phyloP scores from a whole-genome alignment of 92 coral and sea anemone species.

The Micromussa lordhowensis region DNA sequence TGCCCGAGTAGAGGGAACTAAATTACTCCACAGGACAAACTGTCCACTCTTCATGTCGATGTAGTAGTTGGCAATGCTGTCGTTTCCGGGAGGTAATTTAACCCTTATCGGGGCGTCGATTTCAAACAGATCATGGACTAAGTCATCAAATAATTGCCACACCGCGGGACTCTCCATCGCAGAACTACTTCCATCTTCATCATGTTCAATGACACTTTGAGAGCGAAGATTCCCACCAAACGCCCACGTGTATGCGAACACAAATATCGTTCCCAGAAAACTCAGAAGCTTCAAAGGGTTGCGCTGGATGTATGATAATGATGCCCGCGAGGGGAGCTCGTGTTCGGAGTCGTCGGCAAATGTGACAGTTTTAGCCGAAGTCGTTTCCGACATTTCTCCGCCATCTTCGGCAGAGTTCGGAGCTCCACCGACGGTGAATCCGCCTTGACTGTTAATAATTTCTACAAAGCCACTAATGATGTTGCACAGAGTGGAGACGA shows the following conservation, averaged over 20 bases:
- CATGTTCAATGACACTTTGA: slow-evolving; percentile 55
- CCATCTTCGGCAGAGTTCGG: slow-evolving; percentile 33
- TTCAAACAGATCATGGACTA: slow-evolving; percentile 81
- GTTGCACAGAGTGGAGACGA: slow-evolving; percentile 77
- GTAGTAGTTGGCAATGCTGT: slow-evolving; percentile 85
- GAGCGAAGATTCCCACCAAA: slow-evolving; percentile 83
- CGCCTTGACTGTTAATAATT: slow-evolving; percentile 70
- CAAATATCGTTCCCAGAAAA: slow-evolving; percentile 81
- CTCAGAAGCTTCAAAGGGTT: slow-evolving; percentile 67
- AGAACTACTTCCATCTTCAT: slow-evolving; percentile 50
- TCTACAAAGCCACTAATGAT: slow-evolving; percentile 85
- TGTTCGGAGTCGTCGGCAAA: slow-evolving; percentile 72
- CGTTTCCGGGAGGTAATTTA: slow-evolving; percentile 75
- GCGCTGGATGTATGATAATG: slow-evolving; percentile 69
- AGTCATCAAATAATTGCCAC: slow-evolving; percentile 74
- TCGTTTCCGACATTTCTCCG: slow-evolving; percentile 48
- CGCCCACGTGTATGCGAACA: slow-evolving; percentile 97
- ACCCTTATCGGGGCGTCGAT: slow-evolving; percentile 56
- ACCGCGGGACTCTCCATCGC: slow-evolving; percentile 21
- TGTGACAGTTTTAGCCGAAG: slow-evolving; percentile 74
- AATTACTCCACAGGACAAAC: slow-evolving; percentile 82
- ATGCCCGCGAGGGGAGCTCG: slow-evolving; percentile 34
- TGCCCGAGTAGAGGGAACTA: slow-evolving; percentile 87
- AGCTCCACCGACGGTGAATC: slow-evolving; percentile 36
- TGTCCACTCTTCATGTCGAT: slow-evolving; percentile 91